Conservation (phyloP, 1,140 invertebrate genomes). For the Calosoma granatense region DNA sequence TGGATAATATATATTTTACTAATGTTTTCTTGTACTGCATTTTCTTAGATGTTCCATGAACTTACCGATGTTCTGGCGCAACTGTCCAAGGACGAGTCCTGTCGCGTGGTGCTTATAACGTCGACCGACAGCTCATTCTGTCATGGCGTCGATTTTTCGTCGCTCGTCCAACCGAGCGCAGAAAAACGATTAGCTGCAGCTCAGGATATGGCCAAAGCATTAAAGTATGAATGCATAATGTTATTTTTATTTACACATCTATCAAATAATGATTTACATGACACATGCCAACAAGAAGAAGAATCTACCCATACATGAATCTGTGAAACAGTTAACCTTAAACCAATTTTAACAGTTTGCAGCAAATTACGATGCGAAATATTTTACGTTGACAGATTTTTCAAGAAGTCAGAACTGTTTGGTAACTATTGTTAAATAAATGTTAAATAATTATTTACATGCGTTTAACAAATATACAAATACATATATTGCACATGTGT, state of each 20-base stretch:
- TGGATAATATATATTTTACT: constrained; percentile 14
- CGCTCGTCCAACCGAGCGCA: constrained; percentile 43
- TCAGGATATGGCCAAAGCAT: constrained; percentile 43
- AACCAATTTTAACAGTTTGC: no score
- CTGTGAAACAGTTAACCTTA: no score
- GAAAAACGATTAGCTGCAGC: constrained; percentile 47
- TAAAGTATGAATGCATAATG: constrained; percentile 43
- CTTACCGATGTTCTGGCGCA: constrained; percentile 46
- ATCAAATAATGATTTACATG: background rate
- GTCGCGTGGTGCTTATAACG: constrained; percentile 52
- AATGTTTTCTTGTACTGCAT: constrained; percentile 12
- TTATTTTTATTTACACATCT: constrained; percentile 14
- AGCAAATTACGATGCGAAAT: no score
- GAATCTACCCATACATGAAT: no score
- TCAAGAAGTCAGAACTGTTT: no score
- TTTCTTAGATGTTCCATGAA: constrained; percentile 48
- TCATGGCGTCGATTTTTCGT: constrained; percentile 58
- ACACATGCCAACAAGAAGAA: no score
- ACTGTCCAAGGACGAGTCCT: constrained; percentile 47
- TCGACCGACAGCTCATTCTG: constrained; percentile 55
- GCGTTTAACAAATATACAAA: no score
- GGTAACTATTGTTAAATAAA: no score
- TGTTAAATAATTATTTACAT: no score
- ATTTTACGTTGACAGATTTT: no score
- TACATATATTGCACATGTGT: no score